phyloP scores from a whole-genome alignment of 2,113 vertebrate species.

The Oryzias woworae region DNA sequence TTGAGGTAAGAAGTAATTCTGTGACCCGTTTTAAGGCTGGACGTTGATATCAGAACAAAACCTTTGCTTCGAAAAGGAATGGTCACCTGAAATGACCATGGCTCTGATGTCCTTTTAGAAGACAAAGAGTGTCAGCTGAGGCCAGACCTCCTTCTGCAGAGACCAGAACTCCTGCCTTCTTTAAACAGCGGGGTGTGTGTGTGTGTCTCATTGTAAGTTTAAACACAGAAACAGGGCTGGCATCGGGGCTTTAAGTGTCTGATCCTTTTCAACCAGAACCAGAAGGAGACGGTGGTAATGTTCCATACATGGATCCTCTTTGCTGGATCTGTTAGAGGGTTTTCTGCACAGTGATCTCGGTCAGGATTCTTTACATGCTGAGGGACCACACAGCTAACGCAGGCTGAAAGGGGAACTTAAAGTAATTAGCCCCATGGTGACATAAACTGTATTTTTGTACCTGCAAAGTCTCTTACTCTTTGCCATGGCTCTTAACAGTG shows the following conservation, averaged over 20 bases:
- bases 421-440: constrained; percentile 34
- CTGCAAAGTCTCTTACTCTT: not conserved
- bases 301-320: not conserved
- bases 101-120: constrained; percentile 6
- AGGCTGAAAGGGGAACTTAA: not conserved
- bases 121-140: constrained; percentile 6
- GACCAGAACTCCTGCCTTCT: constrained; percentile 11
- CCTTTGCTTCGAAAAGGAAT: too few relatives aligned
- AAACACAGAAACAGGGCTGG: too few relatives aligned
- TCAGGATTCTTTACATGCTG: constrained; percentile 1
- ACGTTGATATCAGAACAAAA: too few relatives aligned
- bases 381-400: constrained; percentile 1
- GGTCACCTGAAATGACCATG: not conserved
- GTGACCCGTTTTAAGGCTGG: too few relatives aligned
- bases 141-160: constrained; percentile 10
- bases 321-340: not conserved
- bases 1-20: too few relatives aligned
- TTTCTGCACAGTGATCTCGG: not conserved
- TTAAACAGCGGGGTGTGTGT: not conserved
- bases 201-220: too few relatives aligned
- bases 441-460: not conserved
- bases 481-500: constrained; percentile 15
- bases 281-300: not conserved
- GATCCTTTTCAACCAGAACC: not conserved
- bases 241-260: too few relatives aligned